These are phyloP conservation scores for Parapsyche elsis DNA, from an alignment of 1,140 invertebrate species.

Conservation along the genomic window DNA sequence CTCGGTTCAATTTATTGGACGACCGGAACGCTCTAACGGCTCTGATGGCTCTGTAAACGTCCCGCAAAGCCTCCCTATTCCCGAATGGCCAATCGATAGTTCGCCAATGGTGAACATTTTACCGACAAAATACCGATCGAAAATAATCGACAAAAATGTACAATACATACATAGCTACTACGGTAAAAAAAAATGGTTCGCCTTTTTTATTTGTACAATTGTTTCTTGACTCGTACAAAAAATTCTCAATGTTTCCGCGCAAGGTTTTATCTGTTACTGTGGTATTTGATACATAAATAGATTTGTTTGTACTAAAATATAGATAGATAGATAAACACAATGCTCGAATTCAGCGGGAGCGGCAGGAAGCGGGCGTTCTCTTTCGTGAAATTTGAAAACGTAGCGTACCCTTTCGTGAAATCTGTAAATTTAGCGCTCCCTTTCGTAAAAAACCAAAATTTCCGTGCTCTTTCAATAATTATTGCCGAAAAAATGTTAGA, in stretches of 20 bases:
- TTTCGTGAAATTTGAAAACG: no score
- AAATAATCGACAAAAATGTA: slow-evolving; percentile 16
- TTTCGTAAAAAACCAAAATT: no score
- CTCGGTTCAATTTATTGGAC: slow-evolving; percentile 15
- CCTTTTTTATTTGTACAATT: neutral
- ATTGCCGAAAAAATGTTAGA: no score
- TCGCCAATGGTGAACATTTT: neutral
- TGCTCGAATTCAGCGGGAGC: no score
- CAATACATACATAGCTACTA: neutral
- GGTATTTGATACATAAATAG: no score
- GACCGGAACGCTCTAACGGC: slow-evolving; percentile 22
- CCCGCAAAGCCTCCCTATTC: neutral
- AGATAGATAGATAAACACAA: no score
- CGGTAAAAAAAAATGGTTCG: neutral
- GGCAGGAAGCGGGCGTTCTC: no score
- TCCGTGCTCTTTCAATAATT: no score
- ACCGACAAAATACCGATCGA: neutral
- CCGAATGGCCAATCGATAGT: neutral
- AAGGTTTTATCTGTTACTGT: no score
- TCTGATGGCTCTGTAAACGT: slow-evolving; percentile 17
- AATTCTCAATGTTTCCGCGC: neutral
- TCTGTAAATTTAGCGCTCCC: no score
- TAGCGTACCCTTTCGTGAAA: no score
- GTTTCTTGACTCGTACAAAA: neutral
- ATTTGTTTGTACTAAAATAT: no score